Evolutionary conservation across 2,888 invertebrate genomes (phyloP).

Genomic region (Cephalotes varians): DNA sequence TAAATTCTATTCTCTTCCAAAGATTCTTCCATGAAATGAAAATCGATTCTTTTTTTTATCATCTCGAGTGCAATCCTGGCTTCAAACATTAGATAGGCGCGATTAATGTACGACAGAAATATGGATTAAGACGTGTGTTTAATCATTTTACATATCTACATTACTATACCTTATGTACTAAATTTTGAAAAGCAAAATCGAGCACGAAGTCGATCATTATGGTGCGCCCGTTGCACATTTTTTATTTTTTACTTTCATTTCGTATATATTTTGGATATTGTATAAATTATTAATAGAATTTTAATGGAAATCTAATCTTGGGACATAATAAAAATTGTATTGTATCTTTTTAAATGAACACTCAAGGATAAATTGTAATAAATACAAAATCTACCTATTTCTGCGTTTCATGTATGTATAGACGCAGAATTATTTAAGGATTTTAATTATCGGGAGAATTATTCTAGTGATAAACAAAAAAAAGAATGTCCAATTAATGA

Average conservation of each 20-base stretch:
- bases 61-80: not conserved
- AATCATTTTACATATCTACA: not conserved
- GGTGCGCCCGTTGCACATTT: not conserved
- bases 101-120: not conserved
- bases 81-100: not conserved
- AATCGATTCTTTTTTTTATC: not conserved
- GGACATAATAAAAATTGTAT: not conserved
- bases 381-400: not conserved
- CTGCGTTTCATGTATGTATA: not conserved
- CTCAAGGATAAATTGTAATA: not conserved
- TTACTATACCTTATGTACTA: not conserved
- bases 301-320: not conserved
- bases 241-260: not conserved
- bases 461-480: not conserved
- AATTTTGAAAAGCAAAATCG: not conserved
- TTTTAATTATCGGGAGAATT: not conserved
- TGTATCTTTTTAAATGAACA: not conserved
- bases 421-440: not conserved
- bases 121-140: not conserved
- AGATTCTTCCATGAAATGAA: too few relatives aligned
- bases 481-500: not conserved
- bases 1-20: too few relatives aligned
- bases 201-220: not conserved
- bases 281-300: conserved; percentile 8
- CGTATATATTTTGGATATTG: not conserved